Evolutionary conservation across 2,888 invertebrate species (phyloP).

Genomic region (Cryptus armator): DNA sequence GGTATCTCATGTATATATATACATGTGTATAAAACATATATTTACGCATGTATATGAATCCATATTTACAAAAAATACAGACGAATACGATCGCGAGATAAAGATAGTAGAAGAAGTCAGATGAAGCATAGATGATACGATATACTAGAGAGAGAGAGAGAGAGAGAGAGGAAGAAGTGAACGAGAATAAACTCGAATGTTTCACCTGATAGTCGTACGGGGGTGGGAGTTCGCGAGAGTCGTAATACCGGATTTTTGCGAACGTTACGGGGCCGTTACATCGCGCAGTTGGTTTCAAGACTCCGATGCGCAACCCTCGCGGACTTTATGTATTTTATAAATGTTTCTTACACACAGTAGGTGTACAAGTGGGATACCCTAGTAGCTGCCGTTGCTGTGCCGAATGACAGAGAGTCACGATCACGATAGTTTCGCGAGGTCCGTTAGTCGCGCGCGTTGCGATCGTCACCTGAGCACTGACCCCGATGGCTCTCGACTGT

Average conservation of each 20-base stretch:
- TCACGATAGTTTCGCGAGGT: conserved; percentile 74
- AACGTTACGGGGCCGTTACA: conserved; percentile 57
- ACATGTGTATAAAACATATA: neutral
- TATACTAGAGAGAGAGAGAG: conserved; percentile 8
- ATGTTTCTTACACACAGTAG: conserved; percentile 1
- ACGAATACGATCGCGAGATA: conserved; percentile 23
- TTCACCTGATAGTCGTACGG: conserved; percentile 4
- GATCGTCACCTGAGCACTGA: conserved; percentile 78
- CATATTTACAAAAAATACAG: conserved; percentile 7
- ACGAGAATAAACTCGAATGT: conserved; percentile 22
- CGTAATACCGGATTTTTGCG: conserved; percentile 70
- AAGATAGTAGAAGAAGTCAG: neutral
- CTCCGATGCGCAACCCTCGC: conserved; percentile 45
- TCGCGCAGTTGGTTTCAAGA: conserved; percentile 52
- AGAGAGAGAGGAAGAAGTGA: conserved; percentile 31
- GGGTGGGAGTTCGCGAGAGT: conserved; percentile 40
- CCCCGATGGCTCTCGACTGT: conserved; percentile 70
- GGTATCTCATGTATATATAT: conserved; percentile 26
- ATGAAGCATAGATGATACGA: neutral
- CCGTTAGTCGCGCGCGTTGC: conserved; percentile 70
- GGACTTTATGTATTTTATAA: conserved; percentile 37
- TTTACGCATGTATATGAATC: neutral
- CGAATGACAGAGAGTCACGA: conserved; percentile 77
- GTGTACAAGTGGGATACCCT: neutral
- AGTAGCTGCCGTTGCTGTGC: conserved; percentile 49